Evolutionary conservation across 30 jellyfish, hydroid and myxozoan genomes (phyloP).

Genomic region (Chrysaora quinquecirrha): DNA sequence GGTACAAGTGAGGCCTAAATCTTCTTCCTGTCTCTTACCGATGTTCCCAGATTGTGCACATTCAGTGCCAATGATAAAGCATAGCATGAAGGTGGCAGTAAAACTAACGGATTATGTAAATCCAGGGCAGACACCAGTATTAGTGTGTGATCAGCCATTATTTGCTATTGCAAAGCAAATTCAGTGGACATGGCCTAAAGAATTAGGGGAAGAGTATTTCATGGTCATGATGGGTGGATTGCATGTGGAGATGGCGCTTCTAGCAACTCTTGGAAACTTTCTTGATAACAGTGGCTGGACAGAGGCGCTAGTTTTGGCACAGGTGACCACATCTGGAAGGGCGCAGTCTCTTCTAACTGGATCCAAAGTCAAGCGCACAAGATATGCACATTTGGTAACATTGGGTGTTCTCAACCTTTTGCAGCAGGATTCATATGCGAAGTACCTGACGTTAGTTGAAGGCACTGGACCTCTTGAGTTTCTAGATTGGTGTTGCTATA

Average conservation of each 20-base stretch:
- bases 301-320: slow-evolving; percentile 10
- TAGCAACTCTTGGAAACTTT: slow-evolving; percentile 28
- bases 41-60: slow-evolving; percentile 54
- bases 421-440: slow-evolving; percentile 20
- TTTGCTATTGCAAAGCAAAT: slow-evolving; percentile 58
- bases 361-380: slow-evolving; percentile 22
- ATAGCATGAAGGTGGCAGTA: slow-evolving; percentile 7
- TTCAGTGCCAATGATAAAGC: slow-evolving; percentile 48
- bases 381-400: slow-evolving; percentile 47
- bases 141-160: slow-evolving; percentile 58
- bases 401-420: neutral
- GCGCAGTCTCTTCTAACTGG: slow-evolving; percentile 42
- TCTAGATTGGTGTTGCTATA: neutral
- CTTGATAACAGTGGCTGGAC: slow-evolving; percentile 61
- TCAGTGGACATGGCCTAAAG: slow-evolving; percentile 56
- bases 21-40: slow-evolving; percentile 16
- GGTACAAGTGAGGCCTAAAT: slow-evolving; percentile 18
- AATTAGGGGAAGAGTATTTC: slow-evolving; percentile 9
- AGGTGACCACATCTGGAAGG: slow-evolving; percentile 21
- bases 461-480: neutral
- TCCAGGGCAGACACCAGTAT: slow-evolving; percentile 47
- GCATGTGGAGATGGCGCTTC: slow-evolving; percentile 29
- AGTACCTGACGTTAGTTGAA: slow-evolving; percentile 5
- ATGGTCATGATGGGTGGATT: slow-evolving; percentile 54
- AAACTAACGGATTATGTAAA: slow-evolving; percentile 21